phyloP scores from a whole-genome alignment of 2,113 vertebrate genomes.

The Elanoides forficatus region DNA sequence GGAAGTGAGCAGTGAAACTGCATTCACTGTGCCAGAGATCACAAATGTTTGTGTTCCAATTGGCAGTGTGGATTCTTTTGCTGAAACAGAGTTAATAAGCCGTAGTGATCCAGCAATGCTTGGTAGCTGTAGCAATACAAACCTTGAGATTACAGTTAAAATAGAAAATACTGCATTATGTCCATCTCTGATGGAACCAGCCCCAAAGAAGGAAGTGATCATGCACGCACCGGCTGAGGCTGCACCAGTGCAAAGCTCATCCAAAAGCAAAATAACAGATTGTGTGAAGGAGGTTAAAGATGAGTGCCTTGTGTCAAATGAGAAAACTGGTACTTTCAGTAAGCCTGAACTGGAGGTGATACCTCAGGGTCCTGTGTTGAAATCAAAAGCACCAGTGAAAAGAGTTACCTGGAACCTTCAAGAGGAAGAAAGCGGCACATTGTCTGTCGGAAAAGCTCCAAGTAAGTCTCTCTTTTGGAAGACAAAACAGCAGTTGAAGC shows the following conservation, averaged over 20 bases:
- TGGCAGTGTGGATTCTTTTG: constrained; percentile 49
- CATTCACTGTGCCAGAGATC: constrained; percentile 26
- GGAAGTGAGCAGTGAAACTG: constrained; percentile 14
- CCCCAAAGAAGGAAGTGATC: constrained; percentile 32
- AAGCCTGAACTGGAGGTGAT: constrained; percentile 51
- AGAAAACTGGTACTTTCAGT: neutral
- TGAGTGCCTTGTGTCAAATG: neutral
- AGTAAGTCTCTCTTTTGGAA: constrained; percentile 72
- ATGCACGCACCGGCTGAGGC: constrained; percentile 10
- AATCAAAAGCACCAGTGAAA: constrained; percentile 84
- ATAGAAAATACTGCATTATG: constrained; percentile 43
- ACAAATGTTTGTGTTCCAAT: constrained; percentile 41
- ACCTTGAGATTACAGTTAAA: constrained; percentile 56
- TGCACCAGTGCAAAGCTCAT: neutral
- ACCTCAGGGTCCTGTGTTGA: constrained; percentile 43
- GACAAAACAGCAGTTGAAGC: neutral
- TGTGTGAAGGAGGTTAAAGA: constrained; percentile 17
- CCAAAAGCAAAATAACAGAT: neutral
- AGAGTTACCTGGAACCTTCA: constrained; percentile 97
- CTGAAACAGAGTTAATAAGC: neutral
- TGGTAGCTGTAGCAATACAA: constrained; percentile 23
- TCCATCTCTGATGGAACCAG: constrained; percentile 23
- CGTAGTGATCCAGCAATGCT: neutral
- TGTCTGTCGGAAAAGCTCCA: constrained; percentile 72
- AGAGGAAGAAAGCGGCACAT: constrained; percentile 67